Evolutionary conservation across 2,113 vertebrate genomes (phyloP).

Genomic region (Cynopterus brachyotis): DNA sequence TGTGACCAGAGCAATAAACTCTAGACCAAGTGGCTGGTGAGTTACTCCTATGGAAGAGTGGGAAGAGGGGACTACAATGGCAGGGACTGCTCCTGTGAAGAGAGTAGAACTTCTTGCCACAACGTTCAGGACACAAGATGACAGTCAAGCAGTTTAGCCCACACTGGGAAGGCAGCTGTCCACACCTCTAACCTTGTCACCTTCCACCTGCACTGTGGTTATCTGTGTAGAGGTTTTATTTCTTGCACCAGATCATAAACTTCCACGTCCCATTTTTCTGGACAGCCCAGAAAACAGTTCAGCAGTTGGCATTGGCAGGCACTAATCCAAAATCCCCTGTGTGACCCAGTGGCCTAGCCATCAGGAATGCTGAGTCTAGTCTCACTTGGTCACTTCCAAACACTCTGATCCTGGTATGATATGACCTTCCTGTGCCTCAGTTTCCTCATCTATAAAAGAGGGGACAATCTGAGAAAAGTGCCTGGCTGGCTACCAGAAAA

Average conservation of each 20-base stretch:
- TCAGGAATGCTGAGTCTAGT: not conserved
- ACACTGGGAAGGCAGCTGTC: not conserved
- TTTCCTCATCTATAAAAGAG: not conserved
- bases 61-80: not conserved
- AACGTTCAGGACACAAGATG: not conserved
- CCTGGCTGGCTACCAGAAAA: not conserved
- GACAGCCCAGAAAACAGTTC: not conserved
- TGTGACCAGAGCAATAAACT: not conserved
- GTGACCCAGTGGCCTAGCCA: not conserved
- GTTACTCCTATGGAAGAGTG: not conserved
- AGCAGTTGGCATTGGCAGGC: not conserved
- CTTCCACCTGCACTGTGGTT: not conserved
- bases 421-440: not conserved
- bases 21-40: not conserved
- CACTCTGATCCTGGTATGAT: not conserved
- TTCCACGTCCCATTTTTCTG: not conserved
- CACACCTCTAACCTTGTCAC: not conserved
- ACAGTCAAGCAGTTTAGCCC: not conserved
- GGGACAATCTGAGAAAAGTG: not conserved
- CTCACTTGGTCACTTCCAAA: not conserved
- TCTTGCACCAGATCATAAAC: not conserved
- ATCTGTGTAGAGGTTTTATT: not conserved
- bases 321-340: not conserved
- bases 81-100: not conserved
- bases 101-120: not conserved